A percentile compares a stretch with the other conserved stretches of the same genome.
Conservation (phyloP, 92 coral and sea anemone genomes). For the Phenganax marumi region DNA sequence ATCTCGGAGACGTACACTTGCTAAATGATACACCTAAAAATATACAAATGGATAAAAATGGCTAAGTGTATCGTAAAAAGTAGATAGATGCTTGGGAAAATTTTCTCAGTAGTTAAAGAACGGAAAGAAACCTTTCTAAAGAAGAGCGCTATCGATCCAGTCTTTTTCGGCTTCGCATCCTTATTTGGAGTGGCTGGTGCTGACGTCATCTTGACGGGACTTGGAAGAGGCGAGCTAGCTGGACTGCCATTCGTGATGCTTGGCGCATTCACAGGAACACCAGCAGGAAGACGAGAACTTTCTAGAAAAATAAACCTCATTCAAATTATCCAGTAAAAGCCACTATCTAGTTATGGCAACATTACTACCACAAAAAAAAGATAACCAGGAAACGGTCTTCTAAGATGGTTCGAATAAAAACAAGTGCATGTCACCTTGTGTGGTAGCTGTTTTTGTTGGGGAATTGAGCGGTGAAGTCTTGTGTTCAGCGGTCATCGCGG, state of each 20-base stretch:
- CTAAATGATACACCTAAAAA: slow-evolving; percentile 76
- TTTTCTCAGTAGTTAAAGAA: not conserved
- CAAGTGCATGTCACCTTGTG: not conserved
- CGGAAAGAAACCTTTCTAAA: slow-evolving; percentile 75
- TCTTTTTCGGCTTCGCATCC: slow-evolving; percentile 72
- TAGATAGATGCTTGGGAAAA: not conserved
- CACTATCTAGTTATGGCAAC: not conserved
- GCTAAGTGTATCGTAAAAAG: not conserved
- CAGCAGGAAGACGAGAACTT: not conserved
- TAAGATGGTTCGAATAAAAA: no score
- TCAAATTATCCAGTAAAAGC: not conserved
- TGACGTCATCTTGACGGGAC: slow-evolving; percentile 70
- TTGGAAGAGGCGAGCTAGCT: slow-evolving; percentile 58
- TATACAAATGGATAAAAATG: not conserved
- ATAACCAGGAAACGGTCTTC: no score
- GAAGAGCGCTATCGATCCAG: slow-evolving; percentile 91
- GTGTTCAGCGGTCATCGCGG: slow-evolving; percentile 8
- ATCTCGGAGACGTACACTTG: slow-evolving; percentile 89
- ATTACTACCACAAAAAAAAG: no score
- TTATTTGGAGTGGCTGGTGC: slow-evolving; percentile 64
- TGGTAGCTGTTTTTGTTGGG: slow-evolving; percentile 2
- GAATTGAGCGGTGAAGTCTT: slow-evolving; percentile 38
- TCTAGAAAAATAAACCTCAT: not conserved
- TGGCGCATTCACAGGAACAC: not conserved
- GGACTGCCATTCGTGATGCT: slow-evolving; percentile 20